Evolutionary conservation across 2,888 invertebrate genomes (phyloP).

Genomic region (Ichneumoninae sp.): DNA sequence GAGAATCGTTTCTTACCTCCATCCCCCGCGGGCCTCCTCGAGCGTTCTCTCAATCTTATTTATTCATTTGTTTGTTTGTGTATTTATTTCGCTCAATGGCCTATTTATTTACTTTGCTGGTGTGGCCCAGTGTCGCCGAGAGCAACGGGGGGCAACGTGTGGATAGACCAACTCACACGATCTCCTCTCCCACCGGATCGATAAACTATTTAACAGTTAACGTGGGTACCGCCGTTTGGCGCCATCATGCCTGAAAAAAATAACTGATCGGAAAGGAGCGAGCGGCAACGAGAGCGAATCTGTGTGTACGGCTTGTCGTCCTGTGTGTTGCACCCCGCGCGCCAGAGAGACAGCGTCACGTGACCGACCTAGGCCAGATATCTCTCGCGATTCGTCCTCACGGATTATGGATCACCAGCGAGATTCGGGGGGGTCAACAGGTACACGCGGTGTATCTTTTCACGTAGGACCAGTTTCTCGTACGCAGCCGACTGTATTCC

Average conservation of each 20-base stretch:
- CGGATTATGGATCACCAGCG: slow-evolving; percentile 61
- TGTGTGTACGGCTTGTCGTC: slow-evolving; percentile 7
- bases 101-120: slow-evolving; percentile 26
- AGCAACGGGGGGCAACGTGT: slow-evolving; percentile 46
- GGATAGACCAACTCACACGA: slow-evolving; percentile 70
- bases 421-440: slow-evolving; percentile 65
- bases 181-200: slow-evolving; percentile 78
- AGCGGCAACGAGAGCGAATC: slow-evolving; percentile 46
- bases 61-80: slow-evolving; percentile 27
- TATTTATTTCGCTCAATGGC: slow-evolving; percentile 8
- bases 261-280: slow-evolving; percentile 79
- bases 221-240: slow-evolving; percentile 85
- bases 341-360: slow-evolving; percentile 82
- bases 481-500: not conserved
- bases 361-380: slow-evolving; percentile 83
- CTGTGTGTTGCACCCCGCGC: slow-evolving; percentile 71
- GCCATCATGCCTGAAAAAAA: slow-evolving; percentile 86
- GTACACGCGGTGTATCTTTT: slow-evolving; percentile 60
- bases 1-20: slow-evolving; percentile 56
- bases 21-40: slow-evolving; percentile 15
- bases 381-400: slow-evolving; percentile 74
- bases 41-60: slow-evolving; percentile 10
- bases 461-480: not conserved
- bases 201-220: slow-evolving; percentile 83
- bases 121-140: not conserved